Evolutionary conservation across 1,140 invertebrate genomes (phyloP).

Genomic region (Ostrea denselamellosa): DNA sequence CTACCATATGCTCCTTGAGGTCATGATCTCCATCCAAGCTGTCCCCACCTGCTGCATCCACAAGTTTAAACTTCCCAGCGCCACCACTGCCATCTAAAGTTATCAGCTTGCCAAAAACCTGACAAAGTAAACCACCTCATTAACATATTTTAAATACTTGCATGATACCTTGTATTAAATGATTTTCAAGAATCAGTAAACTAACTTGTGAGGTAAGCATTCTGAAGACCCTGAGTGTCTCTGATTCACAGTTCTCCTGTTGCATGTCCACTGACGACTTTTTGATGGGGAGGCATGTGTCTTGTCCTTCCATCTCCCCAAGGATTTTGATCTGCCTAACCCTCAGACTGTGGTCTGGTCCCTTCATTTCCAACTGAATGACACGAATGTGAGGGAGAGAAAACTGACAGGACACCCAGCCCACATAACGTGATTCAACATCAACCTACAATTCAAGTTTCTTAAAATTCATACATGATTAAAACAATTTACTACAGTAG

Average conservation of each 20-base stretch:
- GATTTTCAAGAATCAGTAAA: background rate
- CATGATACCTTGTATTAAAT: too few species aligned
- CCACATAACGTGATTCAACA: slow-evolving; percentile 84
- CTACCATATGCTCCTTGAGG: slow-evolving; percentile 96
- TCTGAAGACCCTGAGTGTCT: slow-evolving; percentile 96
- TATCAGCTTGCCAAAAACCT: slow-evolving; percentile 96
- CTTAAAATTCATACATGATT: background rate
- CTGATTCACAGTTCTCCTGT: slow-evolving; percentile 90
- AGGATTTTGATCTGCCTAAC: slow-evolving; percentile 88
- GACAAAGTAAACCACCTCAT: slow-evolving; percentile 54
- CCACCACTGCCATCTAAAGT: slow-evolving; percentile 73
- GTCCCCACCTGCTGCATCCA: slow-evolving; percentile 54
- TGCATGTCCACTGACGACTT: slow-evolving; percentile 75
- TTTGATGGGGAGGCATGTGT: slow-evolving; percentile 65
- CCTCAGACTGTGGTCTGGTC: slow-evolving; percentile 92
- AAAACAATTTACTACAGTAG: background rate
- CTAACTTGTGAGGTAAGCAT: slow-evolving; percentile 92
- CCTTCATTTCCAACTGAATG: slow-evolving; percentile 90
- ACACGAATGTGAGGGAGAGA: slow-evolving; percentile 81
- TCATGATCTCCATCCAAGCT: slow-evolving; percentile 85
- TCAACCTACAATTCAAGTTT: slow-evolving; percentile 83
- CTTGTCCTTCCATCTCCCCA: slow-evolving; percentile 72
- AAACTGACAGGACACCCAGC: slow-evolving; percentile 87
- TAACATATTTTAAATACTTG: background rate
- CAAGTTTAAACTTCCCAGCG: slow-evolving; percentile 75